A percentile compares a stretch with the other conserved stretches of the same genome.
These are phyloP conservation scores for Palythoa caribaeorum DNA, from an alignment of 92 coral and sea anemone genomes.

Conservation along the genomic window DNA sequence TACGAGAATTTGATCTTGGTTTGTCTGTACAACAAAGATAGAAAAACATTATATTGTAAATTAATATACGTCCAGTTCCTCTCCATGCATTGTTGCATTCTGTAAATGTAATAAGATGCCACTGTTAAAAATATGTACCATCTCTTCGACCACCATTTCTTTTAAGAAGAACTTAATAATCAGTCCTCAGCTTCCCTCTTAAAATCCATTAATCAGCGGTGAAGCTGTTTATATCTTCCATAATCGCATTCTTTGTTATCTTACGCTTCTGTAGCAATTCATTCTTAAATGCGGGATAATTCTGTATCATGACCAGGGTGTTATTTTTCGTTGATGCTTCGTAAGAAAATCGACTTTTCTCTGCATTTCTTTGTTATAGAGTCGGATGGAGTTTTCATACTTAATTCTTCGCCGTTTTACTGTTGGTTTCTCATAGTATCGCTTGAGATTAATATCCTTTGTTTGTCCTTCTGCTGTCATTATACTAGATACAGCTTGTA, in stretches of 20 bases:
- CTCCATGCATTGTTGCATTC: too few species aligned
- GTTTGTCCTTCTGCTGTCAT: constrained; percentile 86
- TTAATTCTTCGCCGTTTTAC: constrained; percentile 90
- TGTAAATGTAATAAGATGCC: too few species aligned
- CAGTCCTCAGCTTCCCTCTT: neutral
- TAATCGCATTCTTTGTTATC: too few species aligned
- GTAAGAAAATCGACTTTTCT: constrained; percentile 86
- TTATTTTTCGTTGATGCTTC: constrained; percentile 87
- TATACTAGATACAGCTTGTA: constrained; percentile 77
- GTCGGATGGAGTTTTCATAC: constrained; percentile 84
- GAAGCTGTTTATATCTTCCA: too few species aligned
- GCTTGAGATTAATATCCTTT: constrained; percentile 89
- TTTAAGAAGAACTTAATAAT: neutral
- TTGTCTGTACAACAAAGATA: too few species aligned
- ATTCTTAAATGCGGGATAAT: neutral
- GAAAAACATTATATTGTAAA: too few species aligned
- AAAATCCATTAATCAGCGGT: neutral
- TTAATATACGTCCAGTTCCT: too few species aligned
- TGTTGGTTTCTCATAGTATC: constrained; percentile 95
- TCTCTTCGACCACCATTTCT: neutral
- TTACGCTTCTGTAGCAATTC: too few species aligned
- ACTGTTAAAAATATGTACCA: too few species aligned
- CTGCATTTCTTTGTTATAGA: constrained; percentile 93
- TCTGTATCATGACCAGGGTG: constrained; percentile 85
- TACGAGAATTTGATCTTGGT: too few species aligned